Conservation (phyloP, 2,888 invertebrate genomes). For the Acleris emargana region DNA sequence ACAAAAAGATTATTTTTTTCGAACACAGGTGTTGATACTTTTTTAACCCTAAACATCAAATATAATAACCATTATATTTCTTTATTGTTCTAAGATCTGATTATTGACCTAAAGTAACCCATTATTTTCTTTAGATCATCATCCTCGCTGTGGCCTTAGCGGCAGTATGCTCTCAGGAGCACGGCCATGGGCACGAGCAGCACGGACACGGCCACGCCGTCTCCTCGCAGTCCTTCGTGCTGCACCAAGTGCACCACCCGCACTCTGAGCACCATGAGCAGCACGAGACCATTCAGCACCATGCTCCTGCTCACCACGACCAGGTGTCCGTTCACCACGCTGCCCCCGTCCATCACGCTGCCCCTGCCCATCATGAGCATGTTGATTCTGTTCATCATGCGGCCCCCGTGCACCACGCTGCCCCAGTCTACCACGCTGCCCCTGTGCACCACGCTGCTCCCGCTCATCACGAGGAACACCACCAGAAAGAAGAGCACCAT, state of each 20-base stretch:
- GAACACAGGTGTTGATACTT: too few species aligned
- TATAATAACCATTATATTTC: too few species aligned
- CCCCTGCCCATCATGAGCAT: slow-evolving; percentile 40
- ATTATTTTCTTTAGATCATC: slow-evolving; percentile 30
- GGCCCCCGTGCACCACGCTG: slow-evolving; percentile 32
- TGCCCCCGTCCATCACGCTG: slow-evolving; percentile 40
- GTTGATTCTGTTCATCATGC: slow-evolving; percentile 19
- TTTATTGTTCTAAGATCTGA: too few species aligned
- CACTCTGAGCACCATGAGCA: background rate
- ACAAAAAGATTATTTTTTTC: too few species aligned
- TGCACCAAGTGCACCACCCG: slow-evolving; percentile 42
- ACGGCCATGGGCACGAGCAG: slow-evolving; percentile 42
- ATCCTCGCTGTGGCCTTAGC: slow-evolving; percentile 40
- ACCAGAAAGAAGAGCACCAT: slow-evolving; percentile 29
- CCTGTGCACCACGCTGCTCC: slow-evolving; percentile 36
- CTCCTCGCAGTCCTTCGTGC: slow-evolving; percentile 51
- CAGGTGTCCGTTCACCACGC: slow-evolving; percentile 33
- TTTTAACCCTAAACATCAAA: too few species aligned
- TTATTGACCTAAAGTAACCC: too few species aligned
- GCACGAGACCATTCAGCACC: background rate
- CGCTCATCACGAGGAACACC: slow-evolving; percentile 23
- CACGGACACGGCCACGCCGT: slow-evolving; percentile 45
- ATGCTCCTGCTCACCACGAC: slow-evolving; percentile 14
- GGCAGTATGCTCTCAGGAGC: slow-evolving; percentile 52
- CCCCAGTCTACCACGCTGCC: slow-evolving; percentile 20